Evolutionary conservation across 2,888 invertebrate genomes (phyloP).

Genomic region (Mechanitis messenoides): DNA sequence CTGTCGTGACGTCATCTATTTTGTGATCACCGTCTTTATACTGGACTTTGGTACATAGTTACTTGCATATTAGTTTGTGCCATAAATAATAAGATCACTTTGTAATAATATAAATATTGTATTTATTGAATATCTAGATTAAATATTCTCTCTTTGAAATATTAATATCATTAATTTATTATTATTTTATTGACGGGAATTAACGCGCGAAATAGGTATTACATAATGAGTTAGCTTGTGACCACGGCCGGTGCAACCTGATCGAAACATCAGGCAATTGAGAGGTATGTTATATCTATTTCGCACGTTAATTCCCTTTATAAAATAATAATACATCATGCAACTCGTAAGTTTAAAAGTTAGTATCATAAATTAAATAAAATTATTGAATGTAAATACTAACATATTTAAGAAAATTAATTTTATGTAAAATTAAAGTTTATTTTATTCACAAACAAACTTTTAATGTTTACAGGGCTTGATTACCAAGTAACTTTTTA

Average conservation of each 20-base stretch:
- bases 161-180: not conserved
- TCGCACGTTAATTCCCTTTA: no score
- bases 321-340: no score
- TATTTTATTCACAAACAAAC: not conserved
- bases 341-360: no score
- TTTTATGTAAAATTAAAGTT: not conserved
- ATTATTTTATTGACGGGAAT: no score
- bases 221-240: no score
- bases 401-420: not conserved
- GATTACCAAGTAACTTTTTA: not conserved
- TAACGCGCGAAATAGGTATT: no score
- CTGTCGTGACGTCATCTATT: constrained; percentile 35
- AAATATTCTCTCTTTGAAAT: not conserved
- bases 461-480: not conserved
- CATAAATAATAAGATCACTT: not conserved
- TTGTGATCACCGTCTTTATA: constrained; percentile 34
- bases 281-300: no score
- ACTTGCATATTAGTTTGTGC: not conserved
- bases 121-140: no score
- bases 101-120: not conserved
- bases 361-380: no score
- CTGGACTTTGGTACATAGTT: constrained; percentile 31
- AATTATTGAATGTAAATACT: not conserved
- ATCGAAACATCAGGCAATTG: no score
- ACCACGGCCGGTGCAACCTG: no score